Conservation (phyloP, 2,113 vertebrate species). For the Charina bottae region DNA sequence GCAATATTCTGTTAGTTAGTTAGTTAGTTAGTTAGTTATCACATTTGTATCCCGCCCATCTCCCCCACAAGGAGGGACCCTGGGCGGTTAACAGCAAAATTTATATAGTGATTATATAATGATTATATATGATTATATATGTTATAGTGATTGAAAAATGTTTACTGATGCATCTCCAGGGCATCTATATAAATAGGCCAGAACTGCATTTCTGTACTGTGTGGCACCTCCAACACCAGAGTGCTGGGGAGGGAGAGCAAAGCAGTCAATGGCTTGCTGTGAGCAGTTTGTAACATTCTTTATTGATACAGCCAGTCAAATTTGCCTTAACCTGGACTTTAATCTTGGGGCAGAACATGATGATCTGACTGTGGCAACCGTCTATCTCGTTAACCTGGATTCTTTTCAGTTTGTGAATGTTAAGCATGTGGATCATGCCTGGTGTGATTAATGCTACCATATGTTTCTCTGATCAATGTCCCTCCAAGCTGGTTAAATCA, state of each 20-base stretch:
- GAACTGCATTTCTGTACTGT: background rate
- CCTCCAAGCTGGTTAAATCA: background rate
- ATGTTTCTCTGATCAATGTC: background rate
- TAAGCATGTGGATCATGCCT: background rate
- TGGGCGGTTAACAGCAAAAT: too few species aligned
- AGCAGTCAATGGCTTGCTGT: background rate
- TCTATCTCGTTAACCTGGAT: background rate
- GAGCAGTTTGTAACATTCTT: background rate
- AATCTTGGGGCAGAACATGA: background rate
- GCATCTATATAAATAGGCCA: background rate
- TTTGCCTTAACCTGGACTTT: background rate
- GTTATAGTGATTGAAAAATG: background rate
- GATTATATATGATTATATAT: too few species aligned
- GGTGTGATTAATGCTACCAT: background rate
- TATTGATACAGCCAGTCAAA: background rate
- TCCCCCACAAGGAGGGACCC: too few species aligned
- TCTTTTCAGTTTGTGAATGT: background rate
- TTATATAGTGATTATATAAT: too few species aligned
- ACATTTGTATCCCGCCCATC: too few species aligned
- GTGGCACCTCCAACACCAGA: background rate
- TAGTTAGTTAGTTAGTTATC: too few species aligned
- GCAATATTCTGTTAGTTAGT: background rate
- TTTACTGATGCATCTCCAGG: background rate
- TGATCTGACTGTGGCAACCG: background rate
- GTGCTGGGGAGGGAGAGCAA: background rate